phyloP scores from a whole-genome alignment of 37 sponge, comb jelly and placozoan genomes.

The Cladorhizidae sp. region DNA sequence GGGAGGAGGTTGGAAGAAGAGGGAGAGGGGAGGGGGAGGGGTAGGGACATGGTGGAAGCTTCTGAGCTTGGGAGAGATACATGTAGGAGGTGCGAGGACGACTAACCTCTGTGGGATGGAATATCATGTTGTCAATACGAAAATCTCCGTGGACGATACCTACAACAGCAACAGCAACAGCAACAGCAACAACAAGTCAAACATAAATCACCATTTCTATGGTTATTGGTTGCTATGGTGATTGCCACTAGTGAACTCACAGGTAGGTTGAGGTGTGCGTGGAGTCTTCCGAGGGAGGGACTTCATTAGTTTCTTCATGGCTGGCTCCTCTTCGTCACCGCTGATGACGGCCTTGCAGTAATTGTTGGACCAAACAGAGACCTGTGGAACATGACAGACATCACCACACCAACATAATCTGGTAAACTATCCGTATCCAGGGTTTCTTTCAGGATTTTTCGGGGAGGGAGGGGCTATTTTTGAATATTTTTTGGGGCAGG shows the following conservation, averaged over 20 bases:
- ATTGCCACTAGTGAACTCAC: neutral
- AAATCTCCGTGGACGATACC: slow-evolving; percentile 88
- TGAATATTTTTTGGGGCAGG: too few relatives aligned
- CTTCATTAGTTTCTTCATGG: slow-evolving; percentile 55
- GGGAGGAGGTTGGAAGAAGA: too few relatives aligned
- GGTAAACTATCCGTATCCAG: too few relatives aligned
- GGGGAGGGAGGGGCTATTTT: too few relatives aligned
- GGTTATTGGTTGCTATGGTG: neutral
- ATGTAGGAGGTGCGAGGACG: too few relatives aligned
- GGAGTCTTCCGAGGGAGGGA: slow-evolving; percentile 73
- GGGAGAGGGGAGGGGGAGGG: too few relatives aligned
- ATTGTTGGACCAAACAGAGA: slow-evolving; percentile 65
- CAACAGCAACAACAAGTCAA: neutral
- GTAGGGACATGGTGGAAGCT: too few relatives aligned
- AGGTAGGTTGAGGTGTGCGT: slow-evolving; percentile 7
- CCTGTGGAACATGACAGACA: slow-evolving; percentile 2
- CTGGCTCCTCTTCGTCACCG: slow-evolving; percentile 6
- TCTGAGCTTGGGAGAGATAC: too few relatives aligned
- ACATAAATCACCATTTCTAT: neutral
- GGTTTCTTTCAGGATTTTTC: too few relatives aligned
- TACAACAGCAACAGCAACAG: too few relatives aligned
- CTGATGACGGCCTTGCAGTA: slow-evolving; percentile 31
- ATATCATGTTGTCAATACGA: slow-evolving; percentile 73
- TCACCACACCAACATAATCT: too few relatives aligned
- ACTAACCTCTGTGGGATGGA: slow-evolving; percentile 87